Percentiles rank a stretch among this genome's conserved stretches.
Evolutionary conservation across 2,113 vertebrate genomes (phyloP).

Genomic region (Pelobates fuscus): DNA sequence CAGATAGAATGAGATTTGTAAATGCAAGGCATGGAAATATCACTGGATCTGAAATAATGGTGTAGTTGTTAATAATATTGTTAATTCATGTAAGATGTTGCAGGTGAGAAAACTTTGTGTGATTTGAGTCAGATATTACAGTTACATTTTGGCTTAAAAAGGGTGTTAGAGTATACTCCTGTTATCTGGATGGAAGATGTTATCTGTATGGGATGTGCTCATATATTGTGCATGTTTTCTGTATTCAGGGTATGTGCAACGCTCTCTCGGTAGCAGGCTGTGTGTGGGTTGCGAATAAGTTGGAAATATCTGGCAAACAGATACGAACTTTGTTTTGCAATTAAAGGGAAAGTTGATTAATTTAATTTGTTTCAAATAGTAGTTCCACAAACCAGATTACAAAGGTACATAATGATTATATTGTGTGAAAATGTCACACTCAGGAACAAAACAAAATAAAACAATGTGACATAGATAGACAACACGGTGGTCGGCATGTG

Average conservation of each 20-base stretch:
- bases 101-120: neutral
- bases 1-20: no score
- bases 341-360: slow-evolving; percentile 20
- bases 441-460: no score
- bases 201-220: neutral
- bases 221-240: neutral
- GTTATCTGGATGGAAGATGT: neutral
- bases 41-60: no score
- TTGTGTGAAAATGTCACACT: neutral
- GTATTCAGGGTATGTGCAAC: neutral
- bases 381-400: slow-evolving; percentile 8
- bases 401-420: neutral
- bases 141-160: neutral
- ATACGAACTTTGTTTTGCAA: slow-evolving; percentile 6
- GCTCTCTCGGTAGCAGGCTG: slow-evolving; percentile 21
- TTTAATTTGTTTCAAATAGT: neutral
- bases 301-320: slow-evolving; percentile 17
- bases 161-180: neutral
- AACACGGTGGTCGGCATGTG: no score
- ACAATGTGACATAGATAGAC: no score
- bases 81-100: no score
- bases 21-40: no score
- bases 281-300: slow-evolving; percentile 17
- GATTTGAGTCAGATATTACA: neutral
- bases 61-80: no score